A percentile compares a stretch with the other conserved stretches of the same genome.
These are phyloP conservation scores for Oreochromis mossambicus DNA, from an alignment of 2,797 vertebrate genomes.

Conservation along the genomic window DNA sequence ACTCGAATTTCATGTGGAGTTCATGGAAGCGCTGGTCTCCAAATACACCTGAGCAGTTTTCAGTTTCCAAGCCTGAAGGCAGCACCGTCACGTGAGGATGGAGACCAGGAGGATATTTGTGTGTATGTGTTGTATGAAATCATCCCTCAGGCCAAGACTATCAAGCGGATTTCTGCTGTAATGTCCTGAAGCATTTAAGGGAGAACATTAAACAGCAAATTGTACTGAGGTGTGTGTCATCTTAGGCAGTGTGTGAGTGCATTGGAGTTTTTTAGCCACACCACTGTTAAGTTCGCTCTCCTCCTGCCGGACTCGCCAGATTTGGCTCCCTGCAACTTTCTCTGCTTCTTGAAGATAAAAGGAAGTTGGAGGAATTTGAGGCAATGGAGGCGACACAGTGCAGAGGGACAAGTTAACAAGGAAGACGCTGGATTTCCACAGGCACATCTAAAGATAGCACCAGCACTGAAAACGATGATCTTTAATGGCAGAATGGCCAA, in stretches of 20 bases:
- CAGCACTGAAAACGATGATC: neutral
- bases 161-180: neutral
- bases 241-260: accelerated
- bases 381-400: neutral
- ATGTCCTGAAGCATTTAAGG: neutral
- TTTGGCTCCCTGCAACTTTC: neutral
- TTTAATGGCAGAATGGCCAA: neutral
- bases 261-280: neutral
- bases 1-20: neutral
- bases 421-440: neutral
- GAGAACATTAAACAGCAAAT: neutral
- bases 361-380: neutral
- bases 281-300: neutral
- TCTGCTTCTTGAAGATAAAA: neutral
- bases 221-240: accelerated
- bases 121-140: neutral
- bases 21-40: neutral
- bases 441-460: neutral
- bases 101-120: neutral
- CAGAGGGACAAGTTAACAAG: neutral
- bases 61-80: neutral
- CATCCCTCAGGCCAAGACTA: neutral
- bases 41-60: neutral
- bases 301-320: neutral
- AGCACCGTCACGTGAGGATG: neutral